Evolutionary conservation across 2,888 invertebrate genomes (phyloP), one percentile per base, ranked within the genome.

Genomic region (Ypsolopha scabrella): DNA sequence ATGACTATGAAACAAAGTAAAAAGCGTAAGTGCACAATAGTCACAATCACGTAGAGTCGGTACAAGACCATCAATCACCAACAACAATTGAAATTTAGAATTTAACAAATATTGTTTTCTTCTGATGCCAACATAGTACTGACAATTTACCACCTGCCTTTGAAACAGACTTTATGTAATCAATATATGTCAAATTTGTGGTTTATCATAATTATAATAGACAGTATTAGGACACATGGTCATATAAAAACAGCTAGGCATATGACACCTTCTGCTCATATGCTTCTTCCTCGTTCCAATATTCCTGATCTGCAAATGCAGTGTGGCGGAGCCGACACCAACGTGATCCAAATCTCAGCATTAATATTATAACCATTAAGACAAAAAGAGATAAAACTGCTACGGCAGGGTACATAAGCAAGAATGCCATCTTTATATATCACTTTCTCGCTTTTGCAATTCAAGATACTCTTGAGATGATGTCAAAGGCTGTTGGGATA

Each of bases 381-480:
- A 95, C 88, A 64, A 94, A 90, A 58, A 95, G 79, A 8, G 93
- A 90, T 36, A 96, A 69, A 34, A 90, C 89, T 11, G 93, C 92
- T 36, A 92, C 87, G 0, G 93, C 93, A 0, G 96, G 95, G 88
- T 93, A 95, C 57, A 93, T 88, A 55, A 94, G 82, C 57, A 94
- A 89, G 62, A 94, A 89, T 62, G 90, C 88, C 91, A 92, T 93
- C 50, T 51, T 81, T 89, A 94, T 57, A 94, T 93, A 62, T 94
- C 94, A 71, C 94, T 95, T 71, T 94, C 94, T 51, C 93, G 88
- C 71, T 94, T 93, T 57, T 93, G 91, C 55, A 93, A 69, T 64
- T 93, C 93, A 48, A 92, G 72, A 62, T 89, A 90, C 53, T 80
- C 83, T 51, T 81, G 81, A 0, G 86, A 80, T 24, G 88, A 80